Base-by-base conservation (phyloP, 1,140 invertebrate genomes). In the Drosophila serrata region DNA sequence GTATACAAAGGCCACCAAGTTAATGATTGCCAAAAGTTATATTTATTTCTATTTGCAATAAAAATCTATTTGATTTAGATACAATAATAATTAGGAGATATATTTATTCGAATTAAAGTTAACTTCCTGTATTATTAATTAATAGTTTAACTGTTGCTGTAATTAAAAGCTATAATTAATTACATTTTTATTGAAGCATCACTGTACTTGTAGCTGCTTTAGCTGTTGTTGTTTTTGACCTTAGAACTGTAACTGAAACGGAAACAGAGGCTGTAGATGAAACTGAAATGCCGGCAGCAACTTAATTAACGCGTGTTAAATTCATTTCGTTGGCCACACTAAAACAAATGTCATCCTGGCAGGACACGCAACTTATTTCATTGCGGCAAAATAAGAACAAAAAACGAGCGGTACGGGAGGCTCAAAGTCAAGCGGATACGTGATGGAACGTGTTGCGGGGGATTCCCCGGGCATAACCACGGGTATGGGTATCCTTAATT, bases 261-360 rank as follows among this genome's bases (percentile, higher is more conserved):
- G 4, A 53, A 53, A 24, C 49, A 35, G 13, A 31, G 24, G 46
- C 49, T 35, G 31, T 22, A 22, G 13, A 35, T 55, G 51, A 42
- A 55, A 46, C 53, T 69, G n/a, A 22, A 39, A 31, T 56, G 53
- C 59, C 43, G 55, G 42, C 57, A 61, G 78, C 78, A 75, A 87
- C 82, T 79, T 87, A 85, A 85, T 85, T 86, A 85, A 85, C 79
- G 78, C 78, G 76, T 86, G 74, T 78, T 82, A 78, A 78, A 78
- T 78, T 86, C 73, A 86, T 84, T 84, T 81, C 62, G 35, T 64
- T 57, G 65, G 75, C 56, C 53, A 35, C 62, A 76, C 55, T 76
- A 43, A 65, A 67, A 60, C 55, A 60, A 76, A 76, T 86, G 82
- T 69, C 59, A 63, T 70, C 67, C 57, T 42, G 33, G 53, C 51